Conservation (phyloP, 2,888 invertebrate species). For the Xylocampa areola region DNA sequence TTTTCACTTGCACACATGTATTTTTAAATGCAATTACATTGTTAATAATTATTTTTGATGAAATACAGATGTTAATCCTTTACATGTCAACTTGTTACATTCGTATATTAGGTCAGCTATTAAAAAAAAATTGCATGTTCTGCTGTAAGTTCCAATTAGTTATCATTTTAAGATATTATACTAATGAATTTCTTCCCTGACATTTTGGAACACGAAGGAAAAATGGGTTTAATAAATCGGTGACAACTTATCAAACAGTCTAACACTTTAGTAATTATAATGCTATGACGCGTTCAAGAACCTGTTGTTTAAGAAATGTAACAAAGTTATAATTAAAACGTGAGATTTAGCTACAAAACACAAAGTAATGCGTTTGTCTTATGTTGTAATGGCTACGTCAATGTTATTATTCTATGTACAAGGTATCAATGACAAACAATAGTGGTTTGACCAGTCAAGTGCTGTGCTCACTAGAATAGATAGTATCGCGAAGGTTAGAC, state of each 20-base stretch:
- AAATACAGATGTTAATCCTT: background rate
- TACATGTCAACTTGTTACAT: too few relatives aligned
- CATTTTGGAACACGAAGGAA: too few relatives aligned
- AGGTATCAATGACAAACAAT: constrained; percentile 56
- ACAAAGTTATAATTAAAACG: constrained; percentile 22
- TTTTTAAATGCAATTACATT: constrained; percentile 20
- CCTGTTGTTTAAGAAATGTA: constrained; percentile 5
- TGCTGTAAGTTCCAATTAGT: background rate
- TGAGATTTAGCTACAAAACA: constrained; percentile 19
- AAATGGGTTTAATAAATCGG: too few relatives aligned
- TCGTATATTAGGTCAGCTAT: too few relatives aligned
- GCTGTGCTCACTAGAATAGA: constrained; percentile 55
- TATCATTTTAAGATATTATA: too few relatives aligned
- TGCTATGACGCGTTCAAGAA: constrained; percentile 5
- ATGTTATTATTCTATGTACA: constrained; percentile 35
- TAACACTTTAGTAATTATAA: too few relatives aligned
- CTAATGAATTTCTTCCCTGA: too few relatives aligned
- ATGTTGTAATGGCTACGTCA: constrained; percentile 15
- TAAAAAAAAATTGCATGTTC: too few relatives aligned
- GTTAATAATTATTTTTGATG: constrained; percentile 6
- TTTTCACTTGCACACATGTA: constrained; percentile 32
- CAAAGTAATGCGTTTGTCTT: constrained; percentile 6
- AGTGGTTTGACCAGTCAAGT: constrained; percentile 63
- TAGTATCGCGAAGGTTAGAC: constrained; percentile 67
- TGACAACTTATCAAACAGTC: too few relatives aligned